Base-by-base conservation (phyloP, 2,113 vertebrate genomes). In the Andinoacara biseriatus region DNA sequence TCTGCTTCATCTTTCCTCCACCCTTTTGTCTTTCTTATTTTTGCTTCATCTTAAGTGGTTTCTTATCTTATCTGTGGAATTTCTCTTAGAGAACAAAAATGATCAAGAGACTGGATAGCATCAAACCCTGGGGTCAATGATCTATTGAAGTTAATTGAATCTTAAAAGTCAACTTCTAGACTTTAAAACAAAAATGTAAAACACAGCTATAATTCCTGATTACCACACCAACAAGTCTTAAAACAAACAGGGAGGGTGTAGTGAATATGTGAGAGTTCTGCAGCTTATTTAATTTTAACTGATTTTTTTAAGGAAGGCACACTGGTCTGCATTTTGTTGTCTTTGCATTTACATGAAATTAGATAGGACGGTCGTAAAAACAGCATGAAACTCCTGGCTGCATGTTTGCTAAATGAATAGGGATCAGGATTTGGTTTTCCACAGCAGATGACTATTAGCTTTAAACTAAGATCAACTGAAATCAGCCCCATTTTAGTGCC, bases 11-110 rank as follows among this genome's bases (percentile, higher is more conserved):
- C 62, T 72, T 38, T 72, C 40, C 52, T 65, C n/a, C 10, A 43
- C 38, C 57, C 35, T 1, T 54, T 46, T 56, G 5, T 65, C 49
- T 78, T 65, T 76, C 43, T 82, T 86, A 67, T 74, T 88, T 89
- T 80, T 81, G 75, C 20, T 52, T 84, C 58, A 61, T 40, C 18
- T 58, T 76, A 74, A 88, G 87, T 67, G 57, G 72, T 82, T 74
- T 82, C 81, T 93, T 91, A 90, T 93, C 93, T 92, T 81, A 89
- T 90, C 89, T 85, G 75, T 81, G 90, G 91, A 93, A 93, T 94
- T 90, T 87, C 69, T 86, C 57, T 26, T 10, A 82, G 26, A 60
- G 54, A 57, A 60, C 46, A 40, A 61, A 79, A 83, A 54, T 82
- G 15, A 80, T 63, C 7, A 26, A 57, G 26, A 56, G 43, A 63